Conservation (phyloP, 2,797 vertebrate genomes). For the Sandelia bainsii region DNA sequence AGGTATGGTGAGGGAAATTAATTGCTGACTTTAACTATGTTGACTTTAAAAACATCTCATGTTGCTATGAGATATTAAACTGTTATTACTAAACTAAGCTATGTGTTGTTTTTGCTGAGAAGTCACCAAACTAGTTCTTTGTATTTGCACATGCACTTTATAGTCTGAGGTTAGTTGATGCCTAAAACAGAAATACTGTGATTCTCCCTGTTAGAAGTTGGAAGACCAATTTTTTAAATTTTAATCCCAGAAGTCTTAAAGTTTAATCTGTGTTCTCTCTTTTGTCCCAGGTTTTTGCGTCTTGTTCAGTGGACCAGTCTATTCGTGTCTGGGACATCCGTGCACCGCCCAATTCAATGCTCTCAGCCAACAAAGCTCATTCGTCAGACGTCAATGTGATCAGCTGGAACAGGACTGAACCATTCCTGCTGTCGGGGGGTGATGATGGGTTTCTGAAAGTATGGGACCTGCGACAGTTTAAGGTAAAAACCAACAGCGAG, state of each 20-base stretch:
- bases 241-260: neutral
- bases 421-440: slow-evolving; percentile 92
- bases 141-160: neutral
- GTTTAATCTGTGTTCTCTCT: neutral
- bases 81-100: slow-evolving; percentile 8
- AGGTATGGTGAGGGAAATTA: slow-evolving; percentile 8
- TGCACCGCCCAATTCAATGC: slow-evolving; percentile 91
- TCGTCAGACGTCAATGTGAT: slow-evolving; percentile 91
- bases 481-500: slow-evolving; percentile 76
- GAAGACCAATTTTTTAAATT: neutral
- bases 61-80: neutral
- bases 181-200: neutral
- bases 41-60: slow-evolving; percentile 10
- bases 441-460: slow-evolving; percentile 91
- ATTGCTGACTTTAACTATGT: slow-evolving; percentile 13
- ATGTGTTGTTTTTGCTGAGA: neutral
- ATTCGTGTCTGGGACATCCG: slow-evolving; percentile 92
- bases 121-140: slow-evolving; percentile 41
- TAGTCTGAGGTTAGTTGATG: neutral
- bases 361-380: slow-evolving; percentile 87
- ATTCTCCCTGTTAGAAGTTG: neutral
- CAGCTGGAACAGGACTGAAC: slow-evolving; percentile 91
- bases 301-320: slow-evolving; percentile 92
- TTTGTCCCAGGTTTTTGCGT: slow-evolving; percentile 89
- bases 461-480: slow-evolving; percentile 94